A percentile compares a stretch with the other conserved stretches of the same genome.
Conservation (phyloP, 2,113 vertebrate species). For the Forbesichthys papilliferus region DNA sequence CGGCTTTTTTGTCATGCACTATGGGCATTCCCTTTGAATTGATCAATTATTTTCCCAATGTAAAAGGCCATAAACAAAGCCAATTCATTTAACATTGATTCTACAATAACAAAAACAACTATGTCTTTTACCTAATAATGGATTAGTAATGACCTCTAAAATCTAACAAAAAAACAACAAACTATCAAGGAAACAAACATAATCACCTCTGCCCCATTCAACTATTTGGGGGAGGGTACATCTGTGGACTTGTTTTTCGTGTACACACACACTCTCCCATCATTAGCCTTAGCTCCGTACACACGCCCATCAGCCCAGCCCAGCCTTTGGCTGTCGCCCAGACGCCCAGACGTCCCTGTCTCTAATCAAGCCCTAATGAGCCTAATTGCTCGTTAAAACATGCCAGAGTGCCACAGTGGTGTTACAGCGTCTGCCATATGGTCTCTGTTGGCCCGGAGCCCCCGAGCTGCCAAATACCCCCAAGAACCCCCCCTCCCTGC, state of each 20-base stretch:
- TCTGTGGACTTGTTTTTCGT: conserved; percentile 49
- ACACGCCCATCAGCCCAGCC: not conserved
- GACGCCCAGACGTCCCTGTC: conserved; percentile 69
- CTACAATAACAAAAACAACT: too few species aligned
- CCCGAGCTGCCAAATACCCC: conserved; percentile 68
- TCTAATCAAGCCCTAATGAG: conserved; percentile 83
- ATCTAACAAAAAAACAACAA: too few species aligned
- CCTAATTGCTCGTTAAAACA: conserved; percentile 83
- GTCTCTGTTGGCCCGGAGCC: conserved; percentile 62
- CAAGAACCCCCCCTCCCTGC: not conserved
- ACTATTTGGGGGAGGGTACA: too few species aligned
- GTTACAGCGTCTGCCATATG: conserved; percentile 74
- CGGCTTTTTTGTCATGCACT: not conserved
- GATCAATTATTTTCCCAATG: too few species aligned
- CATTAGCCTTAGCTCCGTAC: conserved; percentile 32
- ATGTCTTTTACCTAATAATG: too few species aligned
- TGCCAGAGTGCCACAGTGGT: conserved; percentile 71
- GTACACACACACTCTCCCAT: conserved; percentile 17
- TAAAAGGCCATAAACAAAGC: too few species aligned
- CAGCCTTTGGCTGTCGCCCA: conserved; percentile 15
- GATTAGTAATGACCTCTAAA: too few species aligned
- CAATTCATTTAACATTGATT: too few species aligned
- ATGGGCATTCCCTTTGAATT: too few species aligned
- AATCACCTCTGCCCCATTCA: too few species aligned
- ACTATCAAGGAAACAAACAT: too few species aligned